Evolutionary conservation across 1,140 invertebrate species (phyloP), one percentile per base, ranked within the genome.

Genomic region (Pachypsylla venusta): DNA sequence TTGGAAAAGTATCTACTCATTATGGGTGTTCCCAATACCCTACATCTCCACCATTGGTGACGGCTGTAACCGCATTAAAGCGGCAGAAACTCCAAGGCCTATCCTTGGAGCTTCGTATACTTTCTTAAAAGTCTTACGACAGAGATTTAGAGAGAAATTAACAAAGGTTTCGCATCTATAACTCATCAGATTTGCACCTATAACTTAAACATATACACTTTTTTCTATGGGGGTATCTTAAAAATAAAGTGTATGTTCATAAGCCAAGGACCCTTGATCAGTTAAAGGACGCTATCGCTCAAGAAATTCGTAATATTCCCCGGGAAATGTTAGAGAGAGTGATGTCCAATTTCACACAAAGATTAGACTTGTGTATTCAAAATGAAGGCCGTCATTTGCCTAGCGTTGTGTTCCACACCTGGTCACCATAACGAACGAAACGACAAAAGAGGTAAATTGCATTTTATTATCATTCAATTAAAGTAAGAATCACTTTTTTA

Each of bases 221-320:
- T 64, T 71, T 66, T 61, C 61, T 70, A 28, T 66, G 63, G 61
- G 64, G 61, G 19, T 62, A 60, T 56, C 60, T 66, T 25, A 66
- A 68, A 63, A 60, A 61, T 40, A 62, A 56, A 26, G 62, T 66
- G 55, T 67, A 64, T 57, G 53, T 25, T 55, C 63, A 67, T 60
- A 63, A n/a, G n/a, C n/a, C n/a, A n/a, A n/a, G 60, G 54, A 67
- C 64, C 55, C 58, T 68, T 55, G 53, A 67, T 58, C 60, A 59
- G 40, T 57, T 68, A 53, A 67, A 66, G 55, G 61, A 65, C 53
- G 63, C 55, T 25, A 65, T 65, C 58, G 65, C 62, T 59, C 58
- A 59, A 61, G 59, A 62, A 63, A 56, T 63, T 58, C 20, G 16
- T 35, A 19, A 10, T 13, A 63, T 62, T 40, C 26, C n/a, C 30